Evolutionary conservation across 2,113 vertebrate species (phyloP).

Genomic region (Odocoileus hemionus): DNA sequence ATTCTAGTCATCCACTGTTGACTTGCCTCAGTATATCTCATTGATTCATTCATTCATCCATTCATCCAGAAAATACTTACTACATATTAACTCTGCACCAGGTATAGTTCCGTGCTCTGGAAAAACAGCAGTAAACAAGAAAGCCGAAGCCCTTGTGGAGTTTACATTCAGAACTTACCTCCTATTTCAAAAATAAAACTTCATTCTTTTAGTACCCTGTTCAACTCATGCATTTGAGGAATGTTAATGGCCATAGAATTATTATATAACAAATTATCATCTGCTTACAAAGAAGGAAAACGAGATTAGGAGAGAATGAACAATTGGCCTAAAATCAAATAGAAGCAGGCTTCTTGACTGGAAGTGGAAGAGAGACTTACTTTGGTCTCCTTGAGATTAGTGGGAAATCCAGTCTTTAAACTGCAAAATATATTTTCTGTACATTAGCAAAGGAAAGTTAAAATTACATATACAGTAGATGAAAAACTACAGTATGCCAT

Average conservation of each 20-base stretch:
- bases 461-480: not conserved
- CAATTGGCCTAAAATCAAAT: constrained; percentile 38
- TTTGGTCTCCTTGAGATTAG: not conserved
- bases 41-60: not conserved
- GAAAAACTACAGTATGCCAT: not conserved
- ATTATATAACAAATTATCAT: constrained; percentile 8
- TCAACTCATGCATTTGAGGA: not conserved
- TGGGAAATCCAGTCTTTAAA: constrained; percentile 33
- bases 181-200: not conserved
- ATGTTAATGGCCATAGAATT: not conserved
- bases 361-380: not conserved
- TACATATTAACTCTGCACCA: not conserved
- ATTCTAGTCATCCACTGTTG: not conserved
- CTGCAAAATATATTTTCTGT: constrained; percentile 22
- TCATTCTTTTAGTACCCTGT: not conserved
- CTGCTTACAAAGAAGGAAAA: constrained; percentile 4
- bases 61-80: not conserved
- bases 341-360: constrained; percentile 8
- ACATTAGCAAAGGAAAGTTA: constrained; percentile 8
- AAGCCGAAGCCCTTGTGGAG: not conserved
- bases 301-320: constrained; percentile 8
- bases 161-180: not conserved
- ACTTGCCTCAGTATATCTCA: not conserved
- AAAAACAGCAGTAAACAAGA: not conserved
- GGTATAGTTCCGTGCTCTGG: not conserved